Base-by-base conservation (phyloP, 2,888 invertebrate genomes). In the Bombylius discolor region DNA sequence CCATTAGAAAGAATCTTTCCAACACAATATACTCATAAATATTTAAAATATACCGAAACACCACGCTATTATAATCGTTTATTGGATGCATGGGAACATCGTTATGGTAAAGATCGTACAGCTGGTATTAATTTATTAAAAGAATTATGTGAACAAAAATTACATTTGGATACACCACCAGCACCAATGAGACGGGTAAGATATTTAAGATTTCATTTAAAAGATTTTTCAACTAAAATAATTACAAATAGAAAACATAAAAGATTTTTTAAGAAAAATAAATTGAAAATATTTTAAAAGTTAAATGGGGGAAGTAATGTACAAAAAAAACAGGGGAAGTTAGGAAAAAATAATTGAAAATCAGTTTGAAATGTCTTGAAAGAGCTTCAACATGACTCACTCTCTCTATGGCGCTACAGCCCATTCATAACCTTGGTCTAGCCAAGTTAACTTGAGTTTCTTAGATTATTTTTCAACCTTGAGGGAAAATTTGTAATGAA, bases 11-110 rank as follows among this genome's bases (percentile, higher is more conserved):
- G 89, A 36, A 84, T 96, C 60, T 96, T 95, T 71, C 97, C 96
- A 1, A 87, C 88, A 1, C 66, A 76, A 0, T 74, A 79, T 46
- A 83, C 90, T 0, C 79, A 89, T 73, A 79, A 80, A 59, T 97
- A 94, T 75, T 80, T 93, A 57, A 78, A 81, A 54, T 95, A 81
- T 73, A 84, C 95, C 66, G 85, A 92, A 62, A 81, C 82, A 4
- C 84, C 88, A 1, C 78, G 93, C 13, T 97, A 97, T 75, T 94
- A 95, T 72, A 95, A 96, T 73, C 80, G 91, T 59, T 78, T 97
- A 59, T 80, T 95, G 65, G 91, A 95, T 71, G 92, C 93, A 6
- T 97, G 95, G 95, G 92, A 95, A 72, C 72, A 79, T 33, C 81
- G 83, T 61, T 93, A 89, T 70, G 63, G 62, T 5, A 79, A 84